These are phyloP conservation scores for Metellina segmentata DNA, from an alignment of 2,888 invertebrate species.

Conservation along the genomic window DNA sequence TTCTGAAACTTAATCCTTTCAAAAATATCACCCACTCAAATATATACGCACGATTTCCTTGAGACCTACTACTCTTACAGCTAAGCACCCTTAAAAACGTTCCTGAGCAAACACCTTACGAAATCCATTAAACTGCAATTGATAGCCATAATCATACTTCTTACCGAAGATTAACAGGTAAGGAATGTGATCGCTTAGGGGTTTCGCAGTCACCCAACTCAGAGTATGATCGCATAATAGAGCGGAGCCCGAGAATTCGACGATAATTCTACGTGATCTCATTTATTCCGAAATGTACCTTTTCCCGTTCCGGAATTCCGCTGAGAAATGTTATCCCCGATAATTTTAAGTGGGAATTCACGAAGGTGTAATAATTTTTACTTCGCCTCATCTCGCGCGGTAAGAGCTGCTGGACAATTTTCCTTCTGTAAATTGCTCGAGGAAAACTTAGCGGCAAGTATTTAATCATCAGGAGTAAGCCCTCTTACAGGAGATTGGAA, in stretches of 20 bases:
- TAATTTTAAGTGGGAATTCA: not conserved
- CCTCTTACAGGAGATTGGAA: not conserved
- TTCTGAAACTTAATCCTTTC: too few relatives aligned
- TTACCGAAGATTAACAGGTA: not conserved
- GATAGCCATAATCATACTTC: not conserved
- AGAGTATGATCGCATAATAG: not conserved
- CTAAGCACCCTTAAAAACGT: too few relatives aligned
- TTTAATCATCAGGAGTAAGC: not conserved
- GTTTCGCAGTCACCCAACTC: too few relatives aligned
- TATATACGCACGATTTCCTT: too few relatives aligned
- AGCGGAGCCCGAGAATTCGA: not conserved
- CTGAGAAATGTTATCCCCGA: not conserved
- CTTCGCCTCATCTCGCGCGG: not conserved
- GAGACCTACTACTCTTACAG: too few relatives aligned
- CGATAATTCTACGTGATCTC: not conserved
- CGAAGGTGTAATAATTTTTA: not conserved
- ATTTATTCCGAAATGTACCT: not conserved
- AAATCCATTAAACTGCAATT: not conserved
- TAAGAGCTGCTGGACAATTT: not conserved
- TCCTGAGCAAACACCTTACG: not conserved
- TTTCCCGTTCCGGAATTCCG: not conserved
- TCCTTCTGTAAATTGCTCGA: not conserved
- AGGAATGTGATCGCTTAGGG: not conserved
- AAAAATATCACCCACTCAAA: too few relatives aligned
- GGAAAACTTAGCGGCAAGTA: not conserved